Evolutionary conservation across 2,113 vertebrate genomes (phyloP).

Genomic region (Tetraodon nigroviridis): DNA sequence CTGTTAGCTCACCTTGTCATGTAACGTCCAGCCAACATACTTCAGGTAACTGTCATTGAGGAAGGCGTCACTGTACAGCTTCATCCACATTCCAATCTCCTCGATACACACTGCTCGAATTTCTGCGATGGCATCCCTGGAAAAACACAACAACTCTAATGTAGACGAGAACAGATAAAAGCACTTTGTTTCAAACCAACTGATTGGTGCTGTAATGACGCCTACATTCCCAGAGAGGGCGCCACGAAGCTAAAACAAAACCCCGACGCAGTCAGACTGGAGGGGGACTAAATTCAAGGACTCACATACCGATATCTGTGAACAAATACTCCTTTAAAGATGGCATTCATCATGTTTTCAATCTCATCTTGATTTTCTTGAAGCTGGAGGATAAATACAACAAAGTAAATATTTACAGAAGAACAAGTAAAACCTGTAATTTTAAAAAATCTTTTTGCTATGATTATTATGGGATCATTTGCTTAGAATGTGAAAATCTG

Average conservation of each 20-base stretch:
- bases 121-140: constrained; percentile 57
- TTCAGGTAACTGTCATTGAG: constrained; percentile 98
- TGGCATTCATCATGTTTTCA: constrained; percentile 99
- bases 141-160: constrained; percentile 1
- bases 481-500: no score
- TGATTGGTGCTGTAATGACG: background rate
- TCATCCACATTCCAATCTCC: constrained; percentile 80
- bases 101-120: constrained; percentile 89
- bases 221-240: constrained; percentile 40
- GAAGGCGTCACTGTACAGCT: constrained; percentile 93
- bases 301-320: constrained; percentile 89
- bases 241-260: constrained; percentile 1
- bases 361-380: constrained; percentile 99
- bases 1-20: constrained; percentile 65
- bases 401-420: background rate
- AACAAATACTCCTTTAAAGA: constrained; percentile 98
- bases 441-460: background rate
- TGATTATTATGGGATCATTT: background rate
- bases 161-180: background rate
- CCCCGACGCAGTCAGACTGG: background rate
- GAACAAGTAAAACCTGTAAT: background rate
- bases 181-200: background rate
- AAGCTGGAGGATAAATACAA: constrained; percentile 76
- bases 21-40: constrained; percentile 90
- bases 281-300: background rate